Conservation (phyloP, 2,888 invertebrate genomes). For the Nemotelus nigrinus region DNA sequence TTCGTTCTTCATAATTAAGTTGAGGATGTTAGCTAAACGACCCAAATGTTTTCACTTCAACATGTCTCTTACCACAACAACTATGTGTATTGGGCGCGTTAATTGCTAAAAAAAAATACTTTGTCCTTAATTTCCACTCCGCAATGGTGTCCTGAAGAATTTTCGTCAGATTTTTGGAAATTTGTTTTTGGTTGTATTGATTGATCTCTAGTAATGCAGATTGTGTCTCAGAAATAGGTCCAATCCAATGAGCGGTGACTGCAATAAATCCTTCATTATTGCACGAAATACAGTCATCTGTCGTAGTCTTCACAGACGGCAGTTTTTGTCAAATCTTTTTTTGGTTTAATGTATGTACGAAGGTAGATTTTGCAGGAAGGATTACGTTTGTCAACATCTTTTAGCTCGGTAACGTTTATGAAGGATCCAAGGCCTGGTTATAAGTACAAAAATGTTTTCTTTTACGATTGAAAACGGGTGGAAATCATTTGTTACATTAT, state of each 20-base stretch:
- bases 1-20: too few species aligned
- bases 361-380: too few species aligned
- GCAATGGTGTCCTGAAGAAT: neutral
- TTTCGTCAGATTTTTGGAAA: neutral
- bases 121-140: too few species aligned
- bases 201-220: too few species aligned
- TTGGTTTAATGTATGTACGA: too few species aligned
- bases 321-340: neutral
- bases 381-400: too few species aligned
- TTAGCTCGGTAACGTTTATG: too few species aligned
- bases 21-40: too few species aligned
- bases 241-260: neutral
- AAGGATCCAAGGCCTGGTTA: too few species aligned
- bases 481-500: too few species aligned
- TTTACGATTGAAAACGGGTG: too few species aligned
- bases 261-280: neutral
- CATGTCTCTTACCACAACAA: neutral
- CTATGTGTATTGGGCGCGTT: neutral
- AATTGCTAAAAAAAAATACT: neutral
- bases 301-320: neutral
- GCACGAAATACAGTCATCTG: neutral
- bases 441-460: too few species aligned
- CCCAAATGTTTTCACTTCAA: neutral
- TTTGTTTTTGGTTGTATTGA: neutral
- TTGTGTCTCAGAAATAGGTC: neutral